These are phyloP conservation scores for Andrena minutula DNA, from an alignment of 2,888 invertebrate species.

Conservation along the genomic window DNA sequence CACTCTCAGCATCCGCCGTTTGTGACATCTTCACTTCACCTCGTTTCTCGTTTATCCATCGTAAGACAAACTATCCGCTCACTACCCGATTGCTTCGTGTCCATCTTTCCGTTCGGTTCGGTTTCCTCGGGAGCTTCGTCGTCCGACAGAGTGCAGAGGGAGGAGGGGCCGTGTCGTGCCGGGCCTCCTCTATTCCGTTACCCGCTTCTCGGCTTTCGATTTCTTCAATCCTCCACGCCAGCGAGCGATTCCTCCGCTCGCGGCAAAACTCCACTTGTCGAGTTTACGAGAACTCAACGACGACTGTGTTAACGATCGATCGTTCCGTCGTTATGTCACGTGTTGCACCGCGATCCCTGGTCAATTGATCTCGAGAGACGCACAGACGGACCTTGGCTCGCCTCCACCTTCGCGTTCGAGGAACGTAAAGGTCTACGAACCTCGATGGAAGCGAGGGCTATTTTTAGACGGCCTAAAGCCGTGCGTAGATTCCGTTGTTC, in stretches of 20 bases:
- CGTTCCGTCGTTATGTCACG: slow-evolving; percentile 59
- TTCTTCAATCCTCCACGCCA: not conserved
- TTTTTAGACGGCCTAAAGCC: slow-evolving; percentile 57
- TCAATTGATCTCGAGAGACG: slow-evolving; percentile 28
- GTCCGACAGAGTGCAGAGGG: not conserved
- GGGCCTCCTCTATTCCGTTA: not conserved
- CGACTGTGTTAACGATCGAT: not conserved
- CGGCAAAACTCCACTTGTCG: not conserved
- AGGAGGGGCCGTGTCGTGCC: not conserved
- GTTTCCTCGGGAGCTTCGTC: slow-evolving; percentile 2
- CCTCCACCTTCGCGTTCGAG: slow-evolving; percentile 30
- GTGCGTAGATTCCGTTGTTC: slow-evolving; percentile 42
- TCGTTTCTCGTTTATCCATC: slow-evolving; percentile 69
- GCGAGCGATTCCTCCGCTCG: not conserved
- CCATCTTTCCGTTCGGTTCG: slow-evolving; percentile 28
- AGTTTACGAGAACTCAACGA: not conserved
- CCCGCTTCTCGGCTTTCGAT: slow-evolving; percentile 6
- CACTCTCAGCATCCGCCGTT: slow-evolving; percentile 80
- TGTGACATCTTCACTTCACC: slow-evolving; percentile 77
- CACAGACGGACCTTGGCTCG: slow-evolving; percentile 2
- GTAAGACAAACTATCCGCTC: slow-evolving; percentile 62
- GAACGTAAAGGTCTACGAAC: slow-evolving; percentile 57
- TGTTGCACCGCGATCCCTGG: slow-evolving; percentile 58
- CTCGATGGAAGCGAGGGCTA: slow-evolving; percentile 46
- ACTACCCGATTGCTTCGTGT: slow-evolving; percentile 36